Percentiles rank a stretch among this genome's conserved stretches.
Conservation (phyloP, 2,888 invertebrate genomes). For the Thelaira solivaga region DNA sequence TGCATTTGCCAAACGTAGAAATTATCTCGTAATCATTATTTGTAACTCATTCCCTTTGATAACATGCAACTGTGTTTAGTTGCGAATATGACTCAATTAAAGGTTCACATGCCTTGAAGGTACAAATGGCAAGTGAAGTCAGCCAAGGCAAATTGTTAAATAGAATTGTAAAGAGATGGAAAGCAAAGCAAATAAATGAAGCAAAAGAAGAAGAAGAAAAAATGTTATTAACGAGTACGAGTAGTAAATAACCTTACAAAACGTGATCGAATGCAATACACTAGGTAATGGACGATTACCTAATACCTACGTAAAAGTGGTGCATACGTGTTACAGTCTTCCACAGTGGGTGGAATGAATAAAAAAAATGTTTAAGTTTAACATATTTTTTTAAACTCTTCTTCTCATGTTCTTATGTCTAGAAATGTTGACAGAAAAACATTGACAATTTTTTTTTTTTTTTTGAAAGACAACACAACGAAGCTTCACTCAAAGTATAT, state of each 20-base stretch:
- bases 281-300: constrained; percentile 36
- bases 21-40: constrained; percentile 27
- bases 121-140: constrained; percentile 43
- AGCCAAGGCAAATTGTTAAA: constrained; percentile 39
- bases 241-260: constrained; percentile 56
- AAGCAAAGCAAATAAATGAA: background rate
- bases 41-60: constrained; percentile 34
- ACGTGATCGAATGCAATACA: constrained; percentile 55
- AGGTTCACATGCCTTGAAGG: constrained; percentile 47
- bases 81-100: constrained; percentile 58
- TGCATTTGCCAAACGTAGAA: constrained; percentile 53
- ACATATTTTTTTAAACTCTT: too few species aligned
- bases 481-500: too few species aligned
- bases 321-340: background rate
- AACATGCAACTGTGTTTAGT: background rate
- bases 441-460: too few species aligned
- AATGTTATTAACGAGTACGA: constrained; percentile 30
- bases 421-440: too few species aligned
- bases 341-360: background rate
- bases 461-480: too few species aligned
- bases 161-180: constrained; percentile 22
- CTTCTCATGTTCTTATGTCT: too few species aligned
- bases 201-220: background rate
- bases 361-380: too few species aligned
- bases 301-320: background rate